phyloP scores from a whole-genome alignment of 2,113 vertebrate species.

The Rhinolophus ferrumequinum region DNA sequence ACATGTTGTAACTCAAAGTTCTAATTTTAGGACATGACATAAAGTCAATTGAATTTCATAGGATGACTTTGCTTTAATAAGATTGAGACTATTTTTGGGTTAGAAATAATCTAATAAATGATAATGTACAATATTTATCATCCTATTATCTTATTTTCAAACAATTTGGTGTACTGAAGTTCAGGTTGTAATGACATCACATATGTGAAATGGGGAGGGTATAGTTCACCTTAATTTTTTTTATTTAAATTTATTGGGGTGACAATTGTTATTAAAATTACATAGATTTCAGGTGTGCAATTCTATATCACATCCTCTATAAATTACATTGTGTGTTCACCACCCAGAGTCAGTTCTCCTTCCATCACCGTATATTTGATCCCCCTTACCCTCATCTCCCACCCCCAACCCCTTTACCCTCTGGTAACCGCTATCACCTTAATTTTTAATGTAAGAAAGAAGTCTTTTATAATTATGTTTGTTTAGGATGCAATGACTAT shows the following conservation, averaged over 20 bases:
- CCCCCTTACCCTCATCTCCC: no score
- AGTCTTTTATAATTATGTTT: not conserved
- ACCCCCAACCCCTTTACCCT: no score
- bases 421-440: no score
- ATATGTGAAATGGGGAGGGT: not conserved
- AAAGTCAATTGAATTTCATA: not conserved
- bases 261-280: no score
- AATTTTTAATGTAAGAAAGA: not conserved
- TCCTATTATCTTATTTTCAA: not conserved
- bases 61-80: not conserved
- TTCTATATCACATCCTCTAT: no score
- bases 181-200: not conserved
- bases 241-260: no score
- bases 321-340: no score
- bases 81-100: not conserved
- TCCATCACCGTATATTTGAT: no score
- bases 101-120: not conserved
- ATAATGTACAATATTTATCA: not conserved
- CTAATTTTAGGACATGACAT: not conserved
- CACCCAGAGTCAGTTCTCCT: no score
- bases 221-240: not conserved
- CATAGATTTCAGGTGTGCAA: no score
- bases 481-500: not conserved
- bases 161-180: not conserved
- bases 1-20: not conserved